These are phyloP conservation scores for Tribolium castaneum DNA, from an alignment of 1,140 invertebrate genomes.

Conservation along the genomic window DNA sequence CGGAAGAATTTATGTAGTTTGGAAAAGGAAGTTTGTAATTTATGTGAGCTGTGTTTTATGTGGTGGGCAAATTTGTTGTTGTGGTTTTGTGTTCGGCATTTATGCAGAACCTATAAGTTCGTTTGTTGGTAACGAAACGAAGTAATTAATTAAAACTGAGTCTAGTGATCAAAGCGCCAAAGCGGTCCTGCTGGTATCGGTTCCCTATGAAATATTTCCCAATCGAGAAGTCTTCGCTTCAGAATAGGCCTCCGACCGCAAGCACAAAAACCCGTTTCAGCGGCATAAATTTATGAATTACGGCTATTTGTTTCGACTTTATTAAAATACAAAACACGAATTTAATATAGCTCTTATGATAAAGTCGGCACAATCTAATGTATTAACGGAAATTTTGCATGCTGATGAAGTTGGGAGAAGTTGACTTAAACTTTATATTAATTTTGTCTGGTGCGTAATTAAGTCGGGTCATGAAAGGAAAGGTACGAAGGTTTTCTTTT, in stretches of 20 bases:
- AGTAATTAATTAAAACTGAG: slow-evolving; percentile 31
- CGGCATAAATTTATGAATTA: slow-evolving; percentile 11
- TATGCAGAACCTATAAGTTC: slow-evolving; percentile 17
- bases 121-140: slow-evolving; percentile 18
- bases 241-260: neutral
- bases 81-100: slow-evolving; percentile 17
- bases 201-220: slow-evolving; percentile 6
- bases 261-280: neutral
- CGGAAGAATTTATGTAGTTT: neutral
- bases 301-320: slow-evolving; percentile 21
- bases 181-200: neutral
- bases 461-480: slow-evolving; percentile 10
- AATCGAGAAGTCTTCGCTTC: neutral
- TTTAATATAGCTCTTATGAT: slow-evolving; percentile 28
- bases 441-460: slow-evolving; percentile 33
- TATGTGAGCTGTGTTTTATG: neutral
- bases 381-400: slow-evolving; percentile 33
- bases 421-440: slow-evolving; percentile 35
- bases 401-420: slow-evolving; percentile 31
- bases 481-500: neutral
- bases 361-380: slow-evolving; percentile 27
- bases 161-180: neutral
- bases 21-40: slow-evolving; percentile 4
- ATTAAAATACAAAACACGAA: slow-evolving; percentile 35
- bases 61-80: slow-evolving; percentile 8